A percentile compares a stretch with the other conserved stretches of the same genome.
Evolutionary conservation across 2,888 invertebrate genomes (phyloP).

Genomic region (Plebejus argus): DNA sequence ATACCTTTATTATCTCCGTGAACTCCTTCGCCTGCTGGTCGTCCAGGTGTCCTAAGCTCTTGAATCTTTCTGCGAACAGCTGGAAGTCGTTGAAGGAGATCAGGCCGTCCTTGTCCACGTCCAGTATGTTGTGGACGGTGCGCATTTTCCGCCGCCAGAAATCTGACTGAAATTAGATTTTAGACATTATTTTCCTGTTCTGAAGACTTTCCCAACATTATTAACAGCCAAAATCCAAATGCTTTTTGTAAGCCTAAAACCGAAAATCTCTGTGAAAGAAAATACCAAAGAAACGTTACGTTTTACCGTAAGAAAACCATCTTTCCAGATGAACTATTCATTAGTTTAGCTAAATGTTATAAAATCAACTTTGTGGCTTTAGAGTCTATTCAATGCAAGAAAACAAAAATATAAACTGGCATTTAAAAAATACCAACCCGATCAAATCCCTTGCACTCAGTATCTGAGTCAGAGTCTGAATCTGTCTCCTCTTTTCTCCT

Average conservation of each 20-base stretch:
- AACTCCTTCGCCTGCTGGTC: conserved; percentile 85
- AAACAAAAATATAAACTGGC: too few relatives aligned
- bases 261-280: too few relatives aligned
- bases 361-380: too few relatives aligned
- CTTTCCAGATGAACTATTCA: too few relatives aligned
- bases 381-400: too few relatives aligned
- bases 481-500: conserved; percentile 79
- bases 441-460: conserved; percentile 73
- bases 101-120: conserved; percentile 92
- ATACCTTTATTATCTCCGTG: conserved; percentile 84
- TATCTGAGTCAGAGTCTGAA: conserved; percentile 81
- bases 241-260: too few relatives aligned
- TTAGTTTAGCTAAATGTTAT: too few relatives aligned
- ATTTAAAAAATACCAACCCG: conserved; percentile 71
- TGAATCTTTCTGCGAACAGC: conserved; percentile 87
- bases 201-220: too few relatives aligned
- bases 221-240: too few relatives aligned
- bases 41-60: conserved; percentile 86
- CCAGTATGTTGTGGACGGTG: conserved; percentile 90
- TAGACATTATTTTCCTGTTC: too few relatives aligned
- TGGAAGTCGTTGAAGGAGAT: conserved; percentile 91
- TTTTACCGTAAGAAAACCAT: too few relatives aligned
- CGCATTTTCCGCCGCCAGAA: conserved; percentile 94
- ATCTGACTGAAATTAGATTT: conserved; percentile 71
- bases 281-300: too few relatives aligned